A percentile compares a stretch with the other conserved stretches of the same genome.
phyloP scores from a whole-genome alignment of 2,113 vertebrate genomes.

The Stomatorhinus ivindoensis region DNA sequence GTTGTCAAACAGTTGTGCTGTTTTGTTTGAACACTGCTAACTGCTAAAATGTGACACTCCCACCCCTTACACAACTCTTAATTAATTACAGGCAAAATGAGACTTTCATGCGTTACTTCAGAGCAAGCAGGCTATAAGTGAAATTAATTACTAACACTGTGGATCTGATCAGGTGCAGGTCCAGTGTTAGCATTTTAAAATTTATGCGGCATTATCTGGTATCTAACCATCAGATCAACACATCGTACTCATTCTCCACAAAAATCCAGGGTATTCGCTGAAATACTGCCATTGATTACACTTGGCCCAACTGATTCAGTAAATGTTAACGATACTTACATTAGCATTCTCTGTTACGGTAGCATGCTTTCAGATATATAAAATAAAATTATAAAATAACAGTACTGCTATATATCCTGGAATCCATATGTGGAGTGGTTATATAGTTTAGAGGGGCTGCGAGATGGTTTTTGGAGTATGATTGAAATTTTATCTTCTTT shows the following conservation, averaged over 20 bases:
- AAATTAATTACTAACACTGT: neutral
- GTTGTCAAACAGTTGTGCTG: neutral
- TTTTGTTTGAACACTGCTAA: neutral
- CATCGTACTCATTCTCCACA: neutral
- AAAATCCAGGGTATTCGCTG: neutral
- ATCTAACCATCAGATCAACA: neutral
- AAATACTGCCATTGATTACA: neutral
- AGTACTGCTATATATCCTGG: neutral
- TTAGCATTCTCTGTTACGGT: neutral
- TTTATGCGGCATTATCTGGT: neutral
- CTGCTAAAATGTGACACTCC: neutral
- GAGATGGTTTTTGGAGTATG: too few species aligned
- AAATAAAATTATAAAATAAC: neutral
- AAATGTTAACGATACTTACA: neutral
- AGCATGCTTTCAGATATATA: neutral
- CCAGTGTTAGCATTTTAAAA: neutral
- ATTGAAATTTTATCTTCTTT: too few species aligned
- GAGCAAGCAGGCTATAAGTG: neutral
- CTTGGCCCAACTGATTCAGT: neutral
- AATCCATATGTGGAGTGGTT: neutral
- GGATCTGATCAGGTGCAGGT: neutral
- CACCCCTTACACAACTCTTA: neutral
- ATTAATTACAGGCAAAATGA: neutral
- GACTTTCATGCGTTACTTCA: neutral
- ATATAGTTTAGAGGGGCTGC: too few species aligned